phyloP scores from a whole-genome alignment of 2,888 invertebrate species.

The Piscicola geometra region DNA sequence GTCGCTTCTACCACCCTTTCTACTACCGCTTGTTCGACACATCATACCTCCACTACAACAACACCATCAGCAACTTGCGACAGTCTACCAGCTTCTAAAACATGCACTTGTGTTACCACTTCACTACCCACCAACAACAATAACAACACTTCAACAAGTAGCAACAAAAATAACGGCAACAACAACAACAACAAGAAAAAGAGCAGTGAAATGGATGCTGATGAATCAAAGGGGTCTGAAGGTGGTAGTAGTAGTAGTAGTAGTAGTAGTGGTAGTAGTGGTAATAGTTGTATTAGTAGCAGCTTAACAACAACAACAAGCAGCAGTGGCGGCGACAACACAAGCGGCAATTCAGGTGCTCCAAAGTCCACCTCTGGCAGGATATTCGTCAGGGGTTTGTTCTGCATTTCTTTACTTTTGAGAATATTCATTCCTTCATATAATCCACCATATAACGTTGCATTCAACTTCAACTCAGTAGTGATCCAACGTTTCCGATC shows the following conservation, averaged over 20 bases:
- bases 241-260: too few relatives aligned
- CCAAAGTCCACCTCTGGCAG: slow-evolving; percentile 17
- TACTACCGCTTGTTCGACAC: not conserved
- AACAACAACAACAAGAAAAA: slow-evolving; percentile 1
- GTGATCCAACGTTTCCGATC: not conserved
- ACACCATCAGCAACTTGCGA: not conserved
- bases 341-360: not conserved
- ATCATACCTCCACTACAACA: not conserved
- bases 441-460: too few relatives aligned
- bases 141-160: not conserved
- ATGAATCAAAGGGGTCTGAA: not conserved
- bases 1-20: not conserved
- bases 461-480: not conserved
- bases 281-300: too few relatives aligned
- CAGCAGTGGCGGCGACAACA: slow-evolving; percentile 29
- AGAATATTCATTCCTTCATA: not conserved
- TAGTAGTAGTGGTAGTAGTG: too few relatives aligned
- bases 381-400: slow-evolving; percentile 31
- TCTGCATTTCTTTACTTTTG: not conserved
- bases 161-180: not conserved
- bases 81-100: not conserved
- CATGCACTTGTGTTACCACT: not conserved
- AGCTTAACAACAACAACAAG: slow-evolving; percentile 46
- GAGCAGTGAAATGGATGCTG: not conserved
- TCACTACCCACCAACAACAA: not conserved